Evolutionary conservation across 2,113 vertebrate genomes (phyloP), one percentile per base, ranked within the genome.

Genomic region (Syngnathoides biaculeatus): DNA sequence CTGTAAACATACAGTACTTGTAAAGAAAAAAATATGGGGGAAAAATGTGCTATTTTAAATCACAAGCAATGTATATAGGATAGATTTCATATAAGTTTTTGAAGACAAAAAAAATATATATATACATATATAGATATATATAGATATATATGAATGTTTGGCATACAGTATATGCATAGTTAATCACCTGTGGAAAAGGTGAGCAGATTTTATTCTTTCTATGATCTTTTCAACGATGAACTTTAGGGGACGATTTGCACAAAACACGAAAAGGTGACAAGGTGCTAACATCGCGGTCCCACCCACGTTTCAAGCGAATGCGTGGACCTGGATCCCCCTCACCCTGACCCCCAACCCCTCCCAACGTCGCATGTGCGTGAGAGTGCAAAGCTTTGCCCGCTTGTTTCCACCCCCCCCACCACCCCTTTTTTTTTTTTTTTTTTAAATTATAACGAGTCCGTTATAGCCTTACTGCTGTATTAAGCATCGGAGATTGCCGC

Each of bases 51-150:
- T 89, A 90, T 92, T 89, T 89, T 89, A 84, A 76, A 87, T 90
- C 85, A 89, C 87, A 89, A 90, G 90, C 88, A 90, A 90, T 92
- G 92, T 92, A 93, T 82, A 92, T 92, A 93, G 75, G 67, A 92
- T 92, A 92, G 91, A 92, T 93, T 93, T 93, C 90, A 86, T 93
- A 92, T 92, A 92, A 75, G 89, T 93, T 92, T 93, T 91, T 91
- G 89, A 90, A 80, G 84, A 79, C 61, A 86, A 87, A 85, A 86
- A 86, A 85, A 26, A 62, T 43, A 24, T 26, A 62, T 24, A 61
- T 2, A 24, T 43, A 42, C 22, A 60, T 5, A 61, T 30, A 27
- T 30, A 88, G 90, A 86, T 89, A 92, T 88, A 92, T 89, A 93
- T 81, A 91, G 91, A 84, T 91, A 91, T 91, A 92, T 92, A 92